Evolutionary conservation across 2,888 invertebrate species (phyloP).

Genomic region (Leptinotarsa peninsularis): DNA sequence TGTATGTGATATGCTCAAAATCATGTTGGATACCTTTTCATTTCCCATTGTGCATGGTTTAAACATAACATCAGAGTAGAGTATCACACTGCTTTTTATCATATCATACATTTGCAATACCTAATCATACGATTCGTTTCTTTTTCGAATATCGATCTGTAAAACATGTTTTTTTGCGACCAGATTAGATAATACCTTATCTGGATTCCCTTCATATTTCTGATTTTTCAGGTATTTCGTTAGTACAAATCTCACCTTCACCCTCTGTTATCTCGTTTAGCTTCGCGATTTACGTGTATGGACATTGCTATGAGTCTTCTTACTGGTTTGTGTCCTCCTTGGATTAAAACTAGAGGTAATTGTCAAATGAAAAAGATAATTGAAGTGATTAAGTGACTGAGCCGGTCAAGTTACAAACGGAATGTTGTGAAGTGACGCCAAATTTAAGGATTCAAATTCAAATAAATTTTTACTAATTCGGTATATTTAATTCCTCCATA

Average conservation of each 20-base stretch:
- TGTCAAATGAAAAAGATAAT: not conserved
- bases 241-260: constrained; percentile 8
- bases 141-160: constrained; percentile 8
- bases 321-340: constrained; percentile 37
- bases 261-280: not conserved
- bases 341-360: constrained; percentile 34
- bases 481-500: too few relatives aligned
- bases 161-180: not conserved
- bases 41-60: too few relatives aligned
- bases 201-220: not conserved
- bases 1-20: too few relatives aligned
- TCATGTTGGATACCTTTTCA: too few relatives aligned
- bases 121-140: not conserved
- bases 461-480: too few relatives aligned
- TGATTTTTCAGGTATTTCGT: not conserved
- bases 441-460: too few relatives aligned
- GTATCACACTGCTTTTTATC: too few relatives aligned
- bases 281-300: not conserved
- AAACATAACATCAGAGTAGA: too few relatives aligned
- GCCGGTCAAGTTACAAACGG: too few relatives aligned
- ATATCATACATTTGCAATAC: not conserved
- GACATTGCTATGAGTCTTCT: constrained; percentile 22
- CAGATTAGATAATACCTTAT: constrained; percentile 15
- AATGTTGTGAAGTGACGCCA: too few relatives aligned
- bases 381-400: not conserved